These are phyloP conservation scores for Apis laboriosa DNA, from an alignment of 1,140 invertebrate genomes.

Conservation along the genomic window DNA sequence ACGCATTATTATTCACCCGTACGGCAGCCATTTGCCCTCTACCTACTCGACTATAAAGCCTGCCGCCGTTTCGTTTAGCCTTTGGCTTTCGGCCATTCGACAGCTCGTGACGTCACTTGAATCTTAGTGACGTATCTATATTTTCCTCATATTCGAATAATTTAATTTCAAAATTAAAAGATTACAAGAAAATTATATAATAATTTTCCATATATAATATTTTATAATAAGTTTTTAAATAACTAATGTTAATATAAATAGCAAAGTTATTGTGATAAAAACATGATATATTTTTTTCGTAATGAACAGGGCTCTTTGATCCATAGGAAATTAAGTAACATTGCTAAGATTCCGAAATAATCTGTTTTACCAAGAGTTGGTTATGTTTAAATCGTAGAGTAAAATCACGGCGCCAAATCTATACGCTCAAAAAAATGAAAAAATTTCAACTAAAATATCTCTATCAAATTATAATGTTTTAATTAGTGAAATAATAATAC, in stretches of 20 bases:
- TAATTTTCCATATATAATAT: background rate
- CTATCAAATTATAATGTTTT: background rate
- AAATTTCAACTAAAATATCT: background rate
- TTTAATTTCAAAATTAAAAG: background rate
- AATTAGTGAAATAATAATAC: background rate
- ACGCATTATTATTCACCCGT: constrained; percentile 74
- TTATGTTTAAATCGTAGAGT: background rate
- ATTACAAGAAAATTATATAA: background rate
- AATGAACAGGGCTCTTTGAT: background rate
- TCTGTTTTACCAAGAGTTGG: constrained; percentile 22
- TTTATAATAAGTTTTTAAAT: background rate
- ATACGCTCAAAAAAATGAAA: background rate
- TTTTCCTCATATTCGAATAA: background rate
- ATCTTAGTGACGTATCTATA: constrained; percentile 19
- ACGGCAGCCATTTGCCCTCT: constrained; percentile 77
- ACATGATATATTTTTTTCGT: background rate
- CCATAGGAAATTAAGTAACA: background rate
- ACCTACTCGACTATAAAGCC: constrained; percentile 56
- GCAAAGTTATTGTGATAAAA: background rate
- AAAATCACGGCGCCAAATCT: background rate
- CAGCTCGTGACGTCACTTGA: constrained; percentile 66
- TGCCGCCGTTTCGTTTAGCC: constrained; percentile 65
- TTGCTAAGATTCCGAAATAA: background rate
- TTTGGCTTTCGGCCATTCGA: constrained; percentile 70
- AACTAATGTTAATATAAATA: too few species aligned